Base-by-base conservation (phyloP, 2,888 invertebrate species). In the Machimus rusticus region DNA sequence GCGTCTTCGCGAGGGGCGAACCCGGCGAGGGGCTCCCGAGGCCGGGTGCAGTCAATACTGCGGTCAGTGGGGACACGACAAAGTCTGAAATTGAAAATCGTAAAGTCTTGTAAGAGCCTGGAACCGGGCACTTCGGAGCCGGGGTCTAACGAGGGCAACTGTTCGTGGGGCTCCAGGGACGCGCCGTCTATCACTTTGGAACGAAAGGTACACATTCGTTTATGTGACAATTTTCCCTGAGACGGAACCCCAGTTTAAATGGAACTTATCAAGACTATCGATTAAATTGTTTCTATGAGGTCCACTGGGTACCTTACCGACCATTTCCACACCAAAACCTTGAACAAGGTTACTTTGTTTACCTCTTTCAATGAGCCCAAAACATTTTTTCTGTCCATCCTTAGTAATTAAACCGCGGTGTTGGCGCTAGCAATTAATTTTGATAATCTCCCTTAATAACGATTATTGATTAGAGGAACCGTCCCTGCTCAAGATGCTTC, bases 381-480 rank as follows among this genome's bases (percentile, higher is more conserved):
- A 39, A 39, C 2, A 1, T 8, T 66, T 66, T 28, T 77, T 51
- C 51, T 51, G 1, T 6, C n/a, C 51, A 51, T 51, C 76, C 37
- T 55, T 55, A 86, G 37, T 77, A 86, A 86, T 86, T 86, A 86
- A 86, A 86, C 77, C 86, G 51, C 55, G 37, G 77, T 37, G 34
- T 34, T 51, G 86, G 86, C 37, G 74, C 74, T 87, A 46, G 43
- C 74, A 82, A 87, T 82, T 87, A 82, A 87, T 82, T 87, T 82
- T 51, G 46, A 39, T 78, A 87, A 82, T 87, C 87, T 81, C 51
- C 74, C 34, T 79, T 74, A 81, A 82, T 87, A 87, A 87, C 74
- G 87, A 74, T 87, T 87, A 87, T 87, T 87, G 87, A 87, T 87
- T 87, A 82, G 87, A 78, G 51, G 14, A 74, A 23, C 81, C 74